Conservation (phyloP, 2,113 vertebrate species). For the Ornithorhynchus anatinus region DNA sequence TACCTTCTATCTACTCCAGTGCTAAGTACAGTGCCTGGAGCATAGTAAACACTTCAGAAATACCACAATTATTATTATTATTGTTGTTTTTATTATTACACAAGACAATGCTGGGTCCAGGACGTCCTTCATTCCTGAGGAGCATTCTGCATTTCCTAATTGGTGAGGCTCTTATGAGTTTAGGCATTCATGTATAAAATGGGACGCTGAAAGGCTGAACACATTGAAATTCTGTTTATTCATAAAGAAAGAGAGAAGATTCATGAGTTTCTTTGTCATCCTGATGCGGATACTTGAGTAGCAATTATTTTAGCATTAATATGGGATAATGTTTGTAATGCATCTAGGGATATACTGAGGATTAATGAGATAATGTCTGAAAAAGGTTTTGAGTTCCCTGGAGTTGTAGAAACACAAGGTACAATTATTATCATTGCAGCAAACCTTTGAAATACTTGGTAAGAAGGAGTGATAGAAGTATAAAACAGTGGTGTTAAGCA, state of each 20-base stretch:
- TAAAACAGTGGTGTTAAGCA: constrained; percentile 9
- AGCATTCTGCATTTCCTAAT: too few relatives aligned
- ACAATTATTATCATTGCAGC: neutral
- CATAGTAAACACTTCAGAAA: too few relatives aligned
- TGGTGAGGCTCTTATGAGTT: too few relatives aligned
- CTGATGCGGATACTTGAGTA: neutral
- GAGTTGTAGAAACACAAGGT: neutral
- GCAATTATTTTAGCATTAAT: neutral
- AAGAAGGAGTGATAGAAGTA: neutral
- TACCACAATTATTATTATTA: too few relatives aligned
- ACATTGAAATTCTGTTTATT: too few relatives aligned
- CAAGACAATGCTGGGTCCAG: too few relatives aligned
- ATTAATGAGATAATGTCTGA: constrained; percentile 8
- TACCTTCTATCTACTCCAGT: too few relatives aligned
- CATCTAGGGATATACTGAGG: neutral
- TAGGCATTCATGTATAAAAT: too few relatives aligned
- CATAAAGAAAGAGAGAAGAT: neutral
- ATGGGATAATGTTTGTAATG: neutral
- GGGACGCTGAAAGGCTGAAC: too few relatives aligned
- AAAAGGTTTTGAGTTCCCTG: neutral
- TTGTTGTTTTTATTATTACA: too few relatives aligned
- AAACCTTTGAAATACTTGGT: constrained; percentile 3
- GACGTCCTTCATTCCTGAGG: too few relatives aligned
- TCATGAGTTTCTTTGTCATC: neutral
- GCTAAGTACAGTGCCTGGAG: too few relatives aligned